Base-by-base conservation (phyloP, 2,888 invertebrate species). In the Apeira syringaria region DNA sequence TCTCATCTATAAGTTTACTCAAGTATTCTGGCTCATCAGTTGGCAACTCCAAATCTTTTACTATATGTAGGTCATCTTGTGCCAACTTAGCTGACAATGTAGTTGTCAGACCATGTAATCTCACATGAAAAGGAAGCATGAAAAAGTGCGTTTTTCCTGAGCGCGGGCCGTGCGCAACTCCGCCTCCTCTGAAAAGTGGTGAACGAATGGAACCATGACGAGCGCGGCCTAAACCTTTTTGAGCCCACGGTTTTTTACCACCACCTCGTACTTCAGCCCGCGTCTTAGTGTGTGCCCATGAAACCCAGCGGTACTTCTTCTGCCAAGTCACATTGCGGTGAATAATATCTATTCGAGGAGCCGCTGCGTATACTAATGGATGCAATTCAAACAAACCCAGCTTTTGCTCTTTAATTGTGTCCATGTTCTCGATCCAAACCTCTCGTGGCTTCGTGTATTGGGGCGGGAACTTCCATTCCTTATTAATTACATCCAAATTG, bases 181-280 rank as follows among this genome's bases (percentile, higher is more conserved):
- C 99, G 66, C 99, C 98, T 0, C 94, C 94, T 51, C 90, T 91
- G 83, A 94, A 98, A 1, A 98, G 73, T 0, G 99, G 99, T 1
- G 98, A 97, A 42, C 98, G 92, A 45, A 96, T 96, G 6, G 97
- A 97, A 7, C 98, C 98, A 71, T 98, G 98, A 27, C 99, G 92
- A 0, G 99, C 96, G 56, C 93, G 92, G 0, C 99, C 99, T 15
- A 92, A 71, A 11, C 98, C 98, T 84, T 99, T 99, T 74, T 99
- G 99, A 0, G 97, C 97, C 98, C 98, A 99, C 0, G 99, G 99
- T 66, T 99, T 99, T 13, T 92, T 91, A 0, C 97, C 97, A 36
- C 98, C 97, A 22, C 98, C 98, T 31, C 93, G 88, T 39, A 96
- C 94, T 87, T 99, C 99, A 0, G 96, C 94, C 40, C 97, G 91